Percentiles rank a stretch among this genome's conserved stretches.
Evolutionary conservation across 2,797 vertebrate genomes (phyloP).

Genomic region (Graptemys geographica): DNA sequence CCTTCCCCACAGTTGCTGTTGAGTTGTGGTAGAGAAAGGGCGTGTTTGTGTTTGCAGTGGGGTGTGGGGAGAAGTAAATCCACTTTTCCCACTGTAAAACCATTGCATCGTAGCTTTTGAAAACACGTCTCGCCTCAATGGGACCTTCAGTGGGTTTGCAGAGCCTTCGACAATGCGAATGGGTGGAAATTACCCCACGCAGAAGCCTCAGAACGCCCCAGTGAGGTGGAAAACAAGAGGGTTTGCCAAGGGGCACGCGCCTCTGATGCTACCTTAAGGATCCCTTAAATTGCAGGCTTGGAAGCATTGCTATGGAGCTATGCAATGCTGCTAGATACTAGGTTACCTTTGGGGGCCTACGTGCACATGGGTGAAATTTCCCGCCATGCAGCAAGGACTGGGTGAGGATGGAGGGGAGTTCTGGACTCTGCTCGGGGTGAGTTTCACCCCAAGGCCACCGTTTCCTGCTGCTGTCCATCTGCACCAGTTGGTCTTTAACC

Average conservation of each 20-base stretch:
- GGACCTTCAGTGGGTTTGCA: too few species aligned
- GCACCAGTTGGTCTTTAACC: too few species aligned
- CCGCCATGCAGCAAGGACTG: neutral
- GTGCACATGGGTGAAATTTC: neutral
- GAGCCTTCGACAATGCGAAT: too few species aligned
- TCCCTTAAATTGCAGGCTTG: neutral
- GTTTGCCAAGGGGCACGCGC: neutral
- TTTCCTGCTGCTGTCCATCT: neutral
- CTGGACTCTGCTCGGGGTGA: neutral
- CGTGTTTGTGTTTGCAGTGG: neutral
- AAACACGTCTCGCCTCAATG: neutral
- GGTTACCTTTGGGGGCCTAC: neutral
- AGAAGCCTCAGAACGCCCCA: neutral
- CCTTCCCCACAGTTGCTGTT: too few species aligned
- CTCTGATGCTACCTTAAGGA: neutral
- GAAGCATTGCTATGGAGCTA: too few species aligned
- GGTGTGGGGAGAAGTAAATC: neutral
- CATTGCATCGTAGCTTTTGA: too few species aligned
- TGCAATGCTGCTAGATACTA: too few species aligned
- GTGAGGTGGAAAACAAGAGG: neutral
- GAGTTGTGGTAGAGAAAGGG: neutral
- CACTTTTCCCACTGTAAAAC: too few species aligned
- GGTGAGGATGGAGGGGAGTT: too few species aligned
- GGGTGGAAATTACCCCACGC: neutral
- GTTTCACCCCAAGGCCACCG: neutral